phyloP scores from a whole-genome alignment of 2,113 vertebrate genomes.

The Camelus dromedarius region DNA sequence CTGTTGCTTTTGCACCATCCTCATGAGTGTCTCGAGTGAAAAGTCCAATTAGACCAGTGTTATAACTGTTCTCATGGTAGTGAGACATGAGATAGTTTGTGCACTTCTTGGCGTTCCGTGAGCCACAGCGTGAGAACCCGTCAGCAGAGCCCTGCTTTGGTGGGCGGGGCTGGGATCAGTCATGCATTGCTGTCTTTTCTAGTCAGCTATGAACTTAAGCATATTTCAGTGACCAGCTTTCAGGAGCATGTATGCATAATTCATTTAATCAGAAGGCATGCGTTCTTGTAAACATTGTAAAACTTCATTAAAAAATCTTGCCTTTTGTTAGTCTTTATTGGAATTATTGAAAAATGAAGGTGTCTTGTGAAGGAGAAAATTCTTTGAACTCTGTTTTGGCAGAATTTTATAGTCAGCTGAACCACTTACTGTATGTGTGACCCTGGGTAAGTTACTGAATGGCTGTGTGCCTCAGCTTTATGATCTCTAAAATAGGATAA shows the following conservation, averaged over 20 bases:
- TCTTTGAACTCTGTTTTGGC: background rate
- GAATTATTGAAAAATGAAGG: conserved; percentile 8
- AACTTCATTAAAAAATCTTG: background rate
- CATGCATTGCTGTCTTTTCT: background rate
- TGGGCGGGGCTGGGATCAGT: background rate
- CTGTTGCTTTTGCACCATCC: background rate
- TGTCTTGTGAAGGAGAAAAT: conserved; percentile 1
- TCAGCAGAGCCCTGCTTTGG: background rate
- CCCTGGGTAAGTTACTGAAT: conserved; percentile 33
- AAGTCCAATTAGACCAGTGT: background rate
- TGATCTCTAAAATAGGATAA: background rate
- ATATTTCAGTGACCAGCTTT: background rate
- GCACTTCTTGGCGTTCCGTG: background rate
- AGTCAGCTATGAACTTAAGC: conserved; percentile 10
- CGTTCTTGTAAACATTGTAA: background rate
- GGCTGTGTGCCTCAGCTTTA: background rate
- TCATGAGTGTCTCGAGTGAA: background rate
- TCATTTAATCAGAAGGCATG: background rate
- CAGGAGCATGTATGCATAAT: background rate
- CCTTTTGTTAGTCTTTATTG: background rate
- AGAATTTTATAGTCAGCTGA: background rate
- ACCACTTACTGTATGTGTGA: background rate
- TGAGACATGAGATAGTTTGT: background rate
- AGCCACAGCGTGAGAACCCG: background rate
- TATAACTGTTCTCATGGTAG: background rate